Percentiles rank a stretch among this genome's conserved stretches.
Conservation (phyloP, 2,113 vertebrate species). For the Carassius gibelio region DNA sequence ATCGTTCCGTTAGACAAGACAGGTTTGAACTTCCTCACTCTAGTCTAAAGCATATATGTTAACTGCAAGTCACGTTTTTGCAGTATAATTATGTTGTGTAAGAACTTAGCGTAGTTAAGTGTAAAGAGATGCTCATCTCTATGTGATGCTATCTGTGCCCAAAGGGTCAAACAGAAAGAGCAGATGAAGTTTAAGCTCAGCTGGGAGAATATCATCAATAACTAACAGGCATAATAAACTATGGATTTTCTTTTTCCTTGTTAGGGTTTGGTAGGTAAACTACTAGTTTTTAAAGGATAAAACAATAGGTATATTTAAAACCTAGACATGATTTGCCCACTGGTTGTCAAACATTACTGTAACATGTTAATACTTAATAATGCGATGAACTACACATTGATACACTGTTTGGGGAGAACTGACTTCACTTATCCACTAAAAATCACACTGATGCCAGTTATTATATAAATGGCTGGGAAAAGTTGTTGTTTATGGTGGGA, state of each 20-base stretch:
- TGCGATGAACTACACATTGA: too few relatives aligned
- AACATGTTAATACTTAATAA: too few relatives aligned
- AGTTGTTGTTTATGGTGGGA: neutral
- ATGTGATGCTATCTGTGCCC: constrained; percentile 19
- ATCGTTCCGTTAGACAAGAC: neutral
- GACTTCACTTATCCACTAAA: neutral
- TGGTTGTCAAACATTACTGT: too few relatives aligned
- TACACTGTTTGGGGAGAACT: neutral
- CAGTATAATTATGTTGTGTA: constrained; percentile 6
- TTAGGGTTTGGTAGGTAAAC: neutral
- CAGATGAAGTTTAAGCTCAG: constrained; percentile 31
- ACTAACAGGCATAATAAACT: constrained; percentile 1
- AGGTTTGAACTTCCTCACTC: neutral
- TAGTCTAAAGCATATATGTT: neutral
- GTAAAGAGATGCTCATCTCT: constrained; percentile 39
- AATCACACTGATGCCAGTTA: neutral
- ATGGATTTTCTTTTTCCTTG: neutral
- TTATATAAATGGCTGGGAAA: neutral
- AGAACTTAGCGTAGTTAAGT: constrained; percentile 32
- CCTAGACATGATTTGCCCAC: too few relatives aligned
- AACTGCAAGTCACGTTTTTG: neutral
- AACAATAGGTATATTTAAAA: neutral
- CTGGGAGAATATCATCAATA: neutral
- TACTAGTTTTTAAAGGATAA: neutral
- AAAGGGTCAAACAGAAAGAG: constrained; percentile 21